A percentile compares a stretch with the other conserved stretches of the same genome.
Conservation (phyloP, 2,888 invertebrate species). For the Alitta virens region DNA sequence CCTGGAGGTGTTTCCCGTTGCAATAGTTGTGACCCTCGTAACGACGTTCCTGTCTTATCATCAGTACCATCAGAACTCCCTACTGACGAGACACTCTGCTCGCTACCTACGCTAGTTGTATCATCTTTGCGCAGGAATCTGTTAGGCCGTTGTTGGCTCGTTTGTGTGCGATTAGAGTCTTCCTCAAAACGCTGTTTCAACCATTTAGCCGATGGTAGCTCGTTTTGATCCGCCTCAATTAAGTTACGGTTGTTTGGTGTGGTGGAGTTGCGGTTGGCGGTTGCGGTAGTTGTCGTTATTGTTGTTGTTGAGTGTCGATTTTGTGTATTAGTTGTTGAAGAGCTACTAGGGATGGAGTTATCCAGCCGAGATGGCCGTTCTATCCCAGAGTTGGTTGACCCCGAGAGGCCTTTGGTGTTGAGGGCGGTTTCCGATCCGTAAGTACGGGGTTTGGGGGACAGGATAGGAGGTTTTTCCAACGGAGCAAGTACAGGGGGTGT, state of each 20-base stretch:
- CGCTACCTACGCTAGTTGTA: background rate
- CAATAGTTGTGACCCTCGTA: background rate
- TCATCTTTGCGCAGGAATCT: conserved; percentile 1
- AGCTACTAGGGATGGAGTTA: background rate
- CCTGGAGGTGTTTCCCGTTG: background rate
- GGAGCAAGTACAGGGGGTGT: conserved; percentile 1
- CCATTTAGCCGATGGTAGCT: conserved; percentile 6
- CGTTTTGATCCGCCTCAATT: background rate
- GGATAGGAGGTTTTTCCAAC: background rate
- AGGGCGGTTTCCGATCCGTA: background rate
- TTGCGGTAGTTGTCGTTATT: background rate
- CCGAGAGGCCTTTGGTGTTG: background rate
- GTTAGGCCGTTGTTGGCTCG: background rate
- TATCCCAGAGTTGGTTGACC: background rate
- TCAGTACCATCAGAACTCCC: background rate
- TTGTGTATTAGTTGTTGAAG: background rate
- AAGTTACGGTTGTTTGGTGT: background rate
- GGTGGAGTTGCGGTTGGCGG: background rate
- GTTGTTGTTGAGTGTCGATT: background rate
- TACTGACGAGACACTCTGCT: background rate
- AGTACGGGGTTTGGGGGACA: background rate
- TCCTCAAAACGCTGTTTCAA: conserved; percentile 14
- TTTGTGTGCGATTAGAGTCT: background rate
- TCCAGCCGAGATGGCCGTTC: background rate
- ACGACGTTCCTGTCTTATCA: background rate